A percentile compares a stretch with the other conserved stretches of the same genome.
Conservation (phyloP, 2,888 invertebrate species). For the Cosmopolites sordidus region DNA sequence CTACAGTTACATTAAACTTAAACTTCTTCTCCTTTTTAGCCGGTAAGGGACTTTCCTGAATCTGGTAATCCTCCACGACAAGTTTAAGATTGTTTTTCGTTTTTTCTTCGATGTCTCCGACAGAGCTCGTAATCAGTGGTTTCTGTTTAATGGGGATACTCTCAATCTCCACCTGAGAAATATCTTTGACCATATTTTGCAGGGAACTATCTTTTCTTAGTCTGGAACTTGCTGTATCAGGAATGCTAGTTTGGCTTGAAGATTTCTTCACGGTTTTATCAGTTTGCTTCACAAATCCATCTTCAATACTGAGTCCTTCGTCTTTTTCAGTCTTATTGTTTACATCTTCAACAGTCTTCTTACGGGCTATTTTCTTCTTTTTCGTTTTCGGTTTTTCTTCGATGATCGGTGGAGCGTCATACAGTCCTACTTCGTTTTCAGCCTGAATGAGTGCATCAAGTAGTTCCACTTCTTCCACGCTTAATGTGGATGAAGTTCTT, state of each 20-base stretch:
- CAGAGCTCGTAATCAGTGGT: slow-evolving; percentile 54
- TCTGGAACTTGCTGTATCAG: slow-evolving; percentile 6
- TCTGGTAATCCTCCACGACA: slow-evolving; percentile 53
- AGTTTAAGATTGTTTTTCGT: slow-evolving; percentile 53
- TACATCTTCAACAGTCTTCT: slow-evolving; percentile 39
- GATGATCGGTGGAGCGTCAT: slow-evolving; percentile 13
- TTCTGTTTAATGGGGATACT: slow-evolving; percentile 51
- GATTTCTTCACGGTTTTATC: slow-evolving; percentile 18
- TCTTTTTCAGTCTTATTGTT: slow-evolving; percentile 10
- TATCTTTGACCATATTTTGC: slow-evolving; percentile 40
- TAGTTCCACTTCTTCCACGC: slow-evolving; percentile 54
- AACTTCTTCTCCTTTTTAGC: slow-evolving; percentile 40
- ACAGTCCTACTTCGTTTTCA: slow-evolving; percentile 21
- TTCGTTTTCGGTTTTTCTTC: slow-evolving; percentile 23
- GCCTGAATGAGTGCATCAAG: slow-evolving; percentile 45
- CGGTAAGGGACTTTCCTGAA: slow-evolving; percentile 53
- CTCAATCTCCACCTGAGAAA: slow-evolving; percentile 51
- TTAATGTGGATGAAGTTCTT: slow-evolving; percentile 56
- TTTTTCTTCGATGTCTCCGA: slow-evolving; percentile 49
- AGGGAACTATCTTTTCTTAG: slow-evolving; percentile 22
- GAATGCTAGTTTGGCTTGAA: slow-evolving; percentile 9
- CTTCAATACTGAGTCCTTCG: neutral
- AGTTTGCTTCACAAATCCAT: slow-evolving; percentile 7
- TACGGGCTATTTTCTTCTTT: slow-evolving; percentile 40
- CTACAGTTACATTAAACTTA: slow-evolving; percentile 45